Evolutionary conservation across 2,113 vertebrate species (phyloP), one percentile per base, ranked within the genome.

Genomic region (Indri indri): DNA sequence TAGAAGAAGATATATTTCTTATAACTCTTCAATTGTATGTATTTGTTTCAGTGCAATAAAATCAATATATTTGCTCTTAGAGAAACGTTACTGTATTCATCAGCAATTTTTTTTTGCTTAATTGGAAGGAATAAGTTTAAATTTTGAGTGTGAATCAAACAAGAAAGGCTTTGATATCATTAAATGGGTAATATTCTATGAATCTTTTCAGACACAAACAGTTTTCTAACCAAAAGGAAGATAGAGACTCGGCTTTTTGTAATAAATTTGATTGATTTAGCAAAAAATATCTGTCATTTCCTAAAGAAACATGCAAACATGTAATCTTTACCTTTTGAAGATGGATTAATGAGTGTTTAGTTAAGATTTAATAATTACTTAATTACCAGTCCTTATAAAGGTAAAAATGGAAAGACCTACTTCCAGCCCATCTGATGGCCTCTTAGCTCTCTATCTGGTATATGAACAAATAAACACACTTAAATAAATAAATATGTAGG

Each of bases 121-220:
- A 82, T 45, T 73, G 25, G 13, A 20, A 83, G 40, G 4, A 91
- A 59, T 90, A 42, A 59, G 5, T 59, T 97, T 79, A 76, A 70
- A 34, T 59, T 97, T 95, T 96, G 6, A 82, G 25, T 71, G 27
- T 92, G 88, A 88, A 94, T 88, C 13, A 96, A 32, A 94, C 1
- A 80, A 2, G 1, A 89, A 90, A 74, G 57, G 0, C 57, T 47
- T 63, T 66, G 11, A 66, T 71, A 88, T 47, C 37, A 88, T 90
- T 4, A 73, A 85, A 76, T 74, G 3, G 1, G 5, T 90, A 71
- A 85, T 4, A 77, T 30, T 95, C 40, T 79, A 54, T 45, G 13
- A 85, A 63, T 81, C 23, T 77, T 84, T 68, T 76, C 13, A 88
- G 45, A 83, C 10, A 68, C 13, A n/a, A 11, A 57, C 12, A 80